Base-by-base conservation (phyloP, 2,888 invertebrate species). In the Agelastica alni region DNA sequence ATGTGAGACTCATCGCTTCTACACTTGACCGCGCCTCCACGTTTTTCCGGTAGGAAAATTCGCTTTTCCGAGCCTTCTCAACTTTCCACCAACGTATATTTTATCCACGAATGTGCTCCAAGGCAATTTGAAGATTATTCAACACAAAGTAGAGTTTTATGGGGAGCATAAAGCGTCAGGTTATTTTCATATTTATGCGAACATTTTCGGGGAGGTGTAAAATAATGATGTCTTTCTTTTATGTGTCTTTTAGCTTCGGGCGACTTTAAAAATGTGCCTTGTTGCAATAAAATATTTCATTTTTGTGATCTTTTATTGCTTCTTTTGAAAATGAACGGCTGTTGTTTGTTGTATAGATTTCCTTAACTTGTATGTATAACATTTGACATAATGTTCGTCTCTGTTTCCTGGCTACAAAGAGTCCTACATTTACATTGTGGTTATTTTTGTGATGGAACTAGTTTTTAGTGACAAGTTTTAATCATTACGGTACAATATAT, bases 81-180 rank as follows among this genome's bases (percentile, higher is more conserved):
- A 51, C 45, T 58, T 49, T 52, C 66, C 67, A 58, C 62, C 64
- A 60, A 65, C 66, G 66, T 69, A 73, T 73, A 71, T 70, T 72
- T 72, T 71, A 73, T 64, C 66, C 69, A 64, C 67, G 64, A 74
- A 73, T 71, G 72, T 72, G 73, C 74, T 71, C 70, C 66, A 66
- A 65, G 72, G 73, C 74, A 75, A 74, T 74, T 75, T 74, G 74
- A 73, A 74, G 74, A 75, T 75, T 75, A 74, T 75, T 74, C 75
- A 75, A 74, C 75, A 74, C 73, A 73, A 72, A 74, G 72, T 74
- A 71, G 73, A 72, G 67, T 74, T 74, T 74, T 74, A 74, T 74
- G 72, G 72, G 58, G 69, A 69, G 68, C 73, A 72, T 73, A 74
- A 74, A 74, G 70, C 72, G 72, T 66, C 72, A 73, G 72, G 72